Conservation (phyloP, 2,113 vertebrate genomes). For the Oreochromis aureus region DNA sequence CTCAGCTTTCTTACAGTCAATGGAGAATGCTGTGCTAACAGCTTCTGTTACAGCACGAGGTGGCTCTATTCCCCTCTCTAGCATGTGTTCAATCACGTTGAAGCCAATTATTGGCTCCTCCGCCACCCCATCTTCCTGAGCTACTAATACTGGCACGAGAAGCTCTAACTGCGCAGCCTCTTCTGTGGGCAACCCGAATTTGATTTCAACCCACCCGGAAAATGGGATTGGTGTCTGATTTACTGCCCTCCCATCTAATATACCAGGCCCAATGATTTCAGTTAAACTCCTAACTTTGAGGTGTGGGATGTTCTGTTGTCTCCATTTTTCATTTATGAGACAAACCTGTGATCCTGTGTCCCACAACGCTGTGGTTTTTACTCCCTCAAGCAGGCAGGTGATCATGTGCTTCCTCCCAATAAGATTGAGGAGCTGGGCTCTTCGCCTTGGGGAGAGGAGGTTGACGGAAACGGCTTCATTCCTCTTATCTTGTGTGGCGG, state of each 20-base stretch:
- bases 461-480: not conserved
- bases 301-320: not conserved
- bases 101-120: constrained; percentile 12
- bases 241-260: not conserved
- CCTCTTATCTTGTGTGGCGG: fast-evolving
- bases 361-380: not conserved
- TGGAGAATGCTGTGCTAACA: constrained; percentile 1
- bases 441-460: not conserved
- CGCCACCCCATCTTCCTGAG: not conserved
- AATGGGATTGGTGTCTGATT: no score
- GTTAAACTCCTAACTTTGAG: not conserved
- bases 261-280: not conserved
- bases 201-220: no score
- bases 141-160: no score
- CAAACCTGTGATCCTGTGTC: not conserved
- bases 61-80: not conserved
- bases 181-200: not conserved
- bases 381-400: not conserved
- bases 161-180: no score
- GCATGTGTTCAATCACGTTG: constrained; percentile 7
- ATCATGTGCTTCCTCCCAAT: not conserved
- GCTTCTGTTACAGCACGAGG: not conserved
- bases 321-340: not conserved
- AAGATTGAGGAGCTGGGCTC: not conserved
- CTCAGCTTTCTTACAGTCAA: constrained; percentile 2